Conservation (phyloP, 2,113 vertebrate genomes). For the Lophochroa leadbeateri region DNA sequence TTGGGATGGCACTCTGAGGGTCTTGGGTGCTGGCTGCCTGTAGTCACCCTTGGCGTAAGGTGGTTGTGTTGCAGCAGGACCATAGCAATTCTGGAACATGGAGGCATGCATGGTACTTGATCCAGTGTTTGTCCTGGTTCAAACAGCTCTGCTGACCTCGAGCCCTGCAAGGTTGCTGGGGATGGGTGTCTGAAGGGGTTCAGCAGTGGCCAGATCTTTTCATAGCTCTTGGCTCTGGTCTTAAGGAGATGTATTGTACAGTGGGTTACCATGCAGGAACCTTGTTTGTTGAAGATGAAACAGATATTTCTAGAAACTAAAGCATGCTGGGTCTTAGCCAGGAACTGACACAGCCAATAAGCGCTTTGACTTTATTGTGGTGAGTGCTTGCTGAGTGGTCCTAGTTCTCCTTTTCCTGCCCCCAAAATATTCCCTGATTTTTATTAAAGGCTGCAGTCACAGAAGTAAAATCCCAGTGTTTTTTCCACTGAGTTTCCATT, state of each 20-base stretch:
- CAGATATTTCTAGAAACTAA: not conserved
- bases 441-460: not conserved
- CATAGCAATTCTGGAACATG: not conserved
- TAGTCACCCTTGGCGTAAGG: not conserved
- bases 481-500: constrained; percentile 13
- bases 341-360: not conserved
- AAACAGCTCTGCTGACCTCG: not conserved
- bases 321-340: not conserved
- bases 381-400: not conserved
- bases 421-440: not conserved
- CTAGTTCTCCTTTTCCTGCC: not conserved
- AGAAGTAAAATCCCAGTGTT: constrained; percentile 26
- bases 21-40: not conserved
- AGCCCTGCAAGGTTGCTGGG: rapidly evolving
- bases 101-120: no score
- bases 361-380: rapidly evolving
- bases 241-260: rapidly evolving
- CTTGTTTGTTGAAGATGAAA: not conserved
- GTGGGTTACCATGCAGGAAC: not conserved
- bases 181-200: not conserved
- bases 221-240: not conserved
- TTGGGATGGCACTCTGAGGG: no score
- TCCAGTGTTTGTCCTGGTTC: not conserved
- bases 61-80: not conserved
- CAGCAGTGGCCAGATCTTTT: not conserved